Conservation (phyloP, 2,888 invertebrate species). For the Amblyjoppa proteus region DNA sequence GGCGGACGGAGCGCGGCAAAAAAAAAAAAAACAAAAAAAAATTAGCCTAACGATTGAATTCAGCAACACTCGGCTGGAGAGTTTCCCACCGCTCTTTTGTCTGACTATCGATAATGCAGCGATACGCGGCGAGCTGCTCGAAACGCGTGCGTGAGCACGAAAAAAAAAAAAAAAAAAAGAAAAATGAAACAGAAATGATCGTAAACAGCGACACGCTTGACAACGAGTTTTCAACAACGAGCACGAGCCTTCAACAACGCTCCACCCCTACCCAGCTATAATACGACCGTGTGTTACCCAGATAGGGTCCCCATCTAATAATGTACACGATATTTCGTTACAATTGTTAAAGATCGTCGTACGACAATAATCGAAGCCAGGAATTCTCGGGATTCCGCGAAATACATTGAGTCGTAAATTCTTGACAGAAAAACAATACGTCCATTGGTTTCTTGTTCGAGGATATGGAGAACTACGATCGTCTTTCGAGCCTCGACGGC, state of each 20-base stretch:
- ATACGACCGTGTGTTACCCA: constrained; percentile 68
- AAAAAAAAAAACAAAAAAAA: constrained; percentile 13
- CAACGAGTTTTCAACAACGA: constrained; percentile 70
- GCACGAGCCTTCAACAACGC: constrained; percentile 77
- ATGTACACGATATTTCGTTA: constrained; percentile 53
- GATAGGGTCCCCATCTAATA: constrained; percentile 71
- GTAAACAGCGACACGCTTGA: constrained; percentile 72
- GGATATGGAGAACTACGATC: constrained; percentile 72
- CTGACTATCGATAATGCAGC: constrained; percentile 58
- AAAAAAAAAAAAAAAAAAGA: constrained; percentile 48
- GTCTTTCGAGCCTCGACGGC: constrained; percentile 70
- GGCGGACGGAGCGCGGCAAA: not conserved
- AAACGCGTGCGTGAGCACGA: constrained; percentile 5
- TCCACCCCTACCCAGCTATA: constrained; percentile 70
- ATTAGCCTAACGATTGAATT: constrained; percentile 46
- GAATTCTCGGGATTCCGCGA: not conserved
- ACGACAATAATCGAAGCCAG: not conserved
- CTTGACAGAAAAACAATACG: constrained; percentile 8
- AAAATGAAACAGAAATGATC: constrained; percentile 67
- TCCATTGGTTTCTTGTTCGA: not conserved
- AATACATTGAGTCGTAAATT: constrained; percentile 37
- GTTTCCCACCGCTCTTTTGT: constrained; percentile 56
- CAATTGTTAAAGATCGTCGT: constrained; percentile 70
- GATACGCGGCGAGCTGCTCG: constrained; percentile 3
- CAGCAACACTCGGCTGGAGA: constrained; percentile 12